These are phyloP conservation scores for Grus americana DNA, from an alignment of 2,113 vertebrate species.

Conservation along the genomic window DNA sequence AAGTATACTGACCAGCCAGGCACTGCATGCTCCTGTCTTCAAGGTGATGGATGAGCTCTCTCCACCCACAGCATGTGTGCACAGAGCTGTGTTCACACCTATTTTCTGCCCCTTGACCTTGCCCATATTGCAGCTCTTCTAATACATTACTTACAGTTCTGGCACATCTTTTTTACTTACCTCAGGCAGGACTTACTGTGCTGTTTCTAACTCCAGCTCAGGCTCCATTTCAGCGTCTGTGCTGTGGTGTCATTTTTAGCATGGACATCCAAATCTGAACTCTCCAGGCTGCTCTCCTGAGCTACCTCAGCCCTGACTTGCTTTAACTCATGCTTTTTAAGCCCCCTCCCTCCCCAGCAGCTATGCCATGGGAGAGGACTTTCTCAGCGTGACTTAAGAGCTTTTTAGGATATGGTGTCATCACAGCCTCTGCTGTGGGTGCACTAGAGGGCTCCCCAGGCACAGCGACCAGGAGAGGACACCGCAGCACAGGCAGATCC, in stretches of 20 bases:
- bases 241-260: background rate
- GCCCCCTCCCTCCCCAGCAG: background rate
- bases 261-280: background rate
- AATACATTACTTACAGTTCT: background rate
- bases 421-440: background rate
- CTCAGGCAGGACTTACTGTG: background rate
- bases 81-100: background rate
- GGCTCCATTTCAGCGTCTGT: background rate
- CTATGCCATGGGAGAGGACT: background rate
- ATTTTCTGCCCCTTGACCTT: background rate
- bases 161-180: background rate
- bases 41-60: background rate
- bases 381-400: background rate
- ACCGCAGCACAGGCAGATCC: background rate
- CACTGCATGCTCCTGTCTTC: background rate
- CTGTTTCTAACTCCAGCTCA: background rate
- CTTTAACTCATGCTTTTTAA: background rate
- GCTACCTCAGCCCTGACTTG: background rate
- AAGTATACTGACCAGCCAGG: background rate
- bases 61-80: background rate
- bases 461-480: background rate
- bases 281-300: background rate
- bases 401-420: background rate
- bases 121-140: background rate
- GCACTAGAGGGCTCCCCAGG: background rate